Percentiles rank a stretch among this genome's conserved stretches.
phyloP scores from a whole-genome alignment of 2,888 invertebrate species.

The Drosophila barbarae region DNA sequence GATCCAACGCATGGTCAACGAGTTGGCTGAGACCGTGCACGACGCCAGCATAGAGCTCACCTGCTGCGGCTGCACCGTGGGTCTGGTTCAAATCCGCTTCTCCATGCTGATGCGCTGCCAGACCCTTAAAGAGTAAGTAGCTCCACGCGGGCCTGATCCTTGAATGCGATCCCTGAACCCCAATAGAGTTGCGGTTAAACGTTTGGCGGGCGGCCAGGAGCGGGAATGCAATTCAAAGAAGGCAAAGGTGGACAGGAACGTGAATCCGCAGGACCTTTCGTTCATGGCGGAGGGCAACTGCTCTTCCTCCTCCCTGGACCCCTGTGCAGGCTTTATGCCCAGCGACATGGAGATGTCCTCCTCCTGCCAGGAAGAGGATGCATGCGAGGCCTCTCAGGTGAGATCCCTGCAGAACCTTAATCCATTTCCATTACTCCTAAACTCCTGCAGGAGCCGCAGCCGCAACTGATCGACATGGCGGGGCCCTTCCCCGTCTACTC shows the following conservation, averaged over 20 bases:
- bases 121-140: slow-evolving; percentile 55
- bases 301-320: slow-evolving; percentile 47
- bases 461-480: slow-evolving; percentile 46
- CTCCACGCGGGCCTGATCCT: slow-evolving; percentile 35
- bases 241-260: slow-evolving; percentile 1
- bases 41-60: slow-evolving; percentile 57
- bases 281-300: slow-evolving; percentile 5
- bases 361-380: not conserved
- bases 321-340: slow-evolving; percentile 45
- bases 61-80: slow-evolving; percentile 61
- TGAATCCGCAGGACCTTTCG: slow-evolving; percentile 18
- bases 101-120: slow-evolving; percentile 47
- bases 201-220: slow-evolving; percentile 9
- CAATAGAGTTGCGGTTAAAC: slow-evolving; percentile 50
- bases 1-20: slow-evolving; percentile 36
- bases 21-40: slow-evolving; percentile 35
- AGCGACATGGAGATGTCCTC: not conserved
- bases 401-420: not conserved
- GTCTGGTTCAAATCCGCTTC: slow-evolving; percentile 44
- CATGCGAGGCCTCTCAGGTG: slow-evolving; percentile 14
- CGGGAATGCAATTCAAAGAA: not conserved
- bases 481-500: slow-evolving; percentile 53
- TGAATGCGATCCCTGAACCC: slow-evolving; percentile 44
- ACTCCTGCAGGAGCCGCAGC: not conserved
- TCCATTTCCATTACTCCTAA: not conserved